These are phyloP conservation scores for Mola mola DNA, from an alignment of 2,113 vertebrate species.

Conservation along the genomic window DNA sequence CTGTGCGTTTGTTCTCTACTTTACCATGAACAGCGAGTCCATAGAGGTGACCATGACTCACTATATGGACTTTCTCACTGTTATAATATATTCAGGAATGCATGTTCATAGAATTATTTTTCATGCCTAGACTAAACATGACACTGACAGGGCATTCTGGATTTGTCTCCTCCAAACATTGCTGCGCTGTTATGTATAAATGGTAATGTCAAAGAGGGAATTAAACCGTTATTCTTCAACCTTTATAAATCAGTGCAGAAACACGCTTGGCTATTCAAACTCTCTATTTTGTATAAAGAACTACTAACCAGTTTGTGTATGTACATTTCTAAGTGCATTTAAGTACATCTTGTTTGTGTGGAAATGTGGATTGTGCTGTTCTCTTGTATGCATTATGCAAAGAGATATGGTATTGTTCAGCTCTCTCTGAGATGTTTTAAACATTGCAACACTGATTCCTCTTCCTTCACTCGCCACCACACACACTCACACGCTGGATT, in stretches of 20 bases:
- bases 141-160: background rate
- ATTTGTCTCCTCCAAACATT: background rate
- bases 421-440: slow-evolving; percentile 8
- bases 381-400: slow-evolving; percentile 13
- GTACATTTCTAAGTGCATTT: slow-evolving; percentile 7
- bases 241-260: slow-evolving; percentile 10
- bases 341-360: background rate
- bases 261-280: background rate
- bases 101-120: background rate
- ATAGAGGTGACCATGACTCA: no score
- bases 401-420: no score
- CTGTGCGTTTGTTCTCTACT: no score
- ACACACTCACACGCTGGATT: slow-evolving; percentile 38
- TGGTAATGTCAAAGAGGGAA: background rate
- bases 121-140: background rate
- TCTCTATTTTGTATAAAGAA: background rate
- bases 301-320: background rate
- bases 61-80: background rate
- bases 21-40: no score
- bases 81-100: background rate
- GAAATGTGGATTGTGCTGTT: no score
- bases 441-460: background rate
- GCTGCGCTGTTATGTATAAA: background rate
- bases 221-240: no score
- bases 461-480: slow-evolving; percentile 8